phyloP scores from a whole-genome alignment of 2,113 vertebrate genomes.

The Ctenodactylus gundi region DNA sequence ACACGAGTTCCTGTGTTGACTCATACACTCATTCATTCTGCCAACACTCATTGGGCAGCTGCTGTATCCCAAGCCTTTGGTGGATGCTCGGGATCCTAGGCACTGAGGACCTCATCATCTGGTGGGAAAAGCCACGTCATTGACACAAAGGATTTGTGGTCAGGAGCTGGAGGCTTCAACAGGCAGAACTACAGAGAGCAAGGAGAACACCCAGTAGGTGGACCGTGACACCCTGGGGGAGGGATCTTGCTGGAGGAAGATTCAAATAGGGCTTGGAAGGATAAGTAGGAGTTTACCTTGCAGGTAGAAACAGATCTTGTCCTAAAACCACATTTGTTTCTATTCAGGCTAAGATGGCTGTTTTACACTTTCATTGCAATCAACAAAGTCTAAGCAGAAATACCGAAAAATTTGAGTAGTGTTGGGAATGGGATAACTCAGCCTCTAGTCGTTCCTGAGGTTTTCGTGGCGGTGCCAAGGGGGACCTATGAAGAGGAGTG shows the following conservation, averaged over 20 bases:
- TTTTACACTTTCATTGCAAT: neutral
- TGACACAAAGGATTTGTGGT: neutral
- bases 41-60: neutral
- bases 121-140: neutral
- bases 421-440: neutral
- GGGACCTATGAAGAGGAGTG: neutral
- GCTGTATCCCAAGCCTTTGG: neutral
- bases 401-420: neutral
- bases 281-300: conserved; percentile 12
- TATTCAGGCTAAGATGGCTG: neutral
- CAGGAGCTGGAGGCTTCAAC: neutral
- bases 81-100: neutral
- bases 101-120: neutral
- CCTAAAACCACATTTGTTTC: neutral
- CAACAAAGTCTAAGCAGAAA: neutral
- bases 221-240: neutral
- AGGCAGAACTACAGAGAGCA: neutral
- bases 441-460: neutral
- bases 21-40: neutral
- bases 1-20: neutral
- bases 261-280: conserved; percentile 3
- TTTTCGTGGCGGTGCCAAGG: neutral
- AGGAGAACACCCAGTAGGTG: neutral
- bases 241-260: neutral
- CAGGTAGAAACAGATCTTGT: neutral